phyloP scores from a whole-genome alignment of 2,113 vertebrate species.

The Thryonomys swinderianus region DNA sequence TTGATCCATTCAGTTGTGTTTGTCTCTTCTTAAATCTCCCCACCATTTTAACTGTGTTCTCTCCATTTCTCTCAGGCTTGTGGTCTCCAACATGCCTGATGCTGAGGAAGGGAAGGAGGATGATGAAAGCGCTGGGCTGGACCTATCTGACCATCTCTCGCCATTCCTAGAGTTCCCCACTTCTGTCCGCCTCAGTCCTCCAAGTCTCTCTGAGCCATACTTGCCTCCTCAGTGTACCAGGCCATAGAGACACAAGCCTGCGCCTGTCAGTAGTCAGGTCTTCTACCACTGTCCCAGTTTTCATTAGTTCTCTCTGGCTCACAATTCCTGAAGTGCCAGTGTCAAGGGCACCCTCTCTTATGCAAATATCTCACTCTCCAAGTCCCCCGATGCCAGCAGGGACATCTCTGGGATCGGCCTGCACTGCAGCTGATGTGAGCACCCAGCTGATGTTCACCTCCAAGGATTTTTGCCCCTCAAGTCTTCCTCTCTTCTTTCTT shows the following conservation, averaged over 20 bases:
- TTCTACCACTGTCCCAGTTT: neutral
- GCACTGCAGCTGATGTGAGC: neutral
- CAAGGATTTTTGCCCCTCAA: neutral
- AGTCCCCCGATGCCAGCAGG: neutral
- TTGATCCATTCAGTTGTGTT: neutral
- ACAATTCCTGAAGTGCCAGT: neutral
- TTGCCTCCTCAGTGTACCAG: neutral
- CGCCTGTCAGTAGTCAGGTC: neutral
- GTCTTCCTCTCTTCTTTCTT: neutral
- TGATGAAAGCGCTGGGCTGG: neutral
- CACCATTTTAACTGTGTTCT: neutral
- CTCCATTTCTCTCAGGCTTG: neutral
- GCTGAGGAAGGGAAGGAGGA: neutral
- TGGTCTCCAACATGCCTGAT: neutral
- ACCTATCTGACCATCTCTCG: neutral
- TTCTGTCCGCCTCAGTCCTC: neutral
- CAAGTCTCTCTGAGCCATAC: neutral
- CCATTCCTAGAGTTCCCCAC: neutral
- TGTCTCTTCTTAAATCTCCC: neutral
- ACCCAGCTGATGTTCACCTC: neutral
- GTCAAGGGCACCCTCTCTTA: neutral
- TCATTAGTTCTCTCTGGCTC: neutral
- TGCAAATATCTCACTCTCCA: neutral
- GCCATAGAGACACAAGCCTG: neutral
- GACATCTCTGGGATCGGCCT: neutral